Conservation (phyloP, 1,140 invertebrate genomes). For the Drosophila baimaii region DNA sequence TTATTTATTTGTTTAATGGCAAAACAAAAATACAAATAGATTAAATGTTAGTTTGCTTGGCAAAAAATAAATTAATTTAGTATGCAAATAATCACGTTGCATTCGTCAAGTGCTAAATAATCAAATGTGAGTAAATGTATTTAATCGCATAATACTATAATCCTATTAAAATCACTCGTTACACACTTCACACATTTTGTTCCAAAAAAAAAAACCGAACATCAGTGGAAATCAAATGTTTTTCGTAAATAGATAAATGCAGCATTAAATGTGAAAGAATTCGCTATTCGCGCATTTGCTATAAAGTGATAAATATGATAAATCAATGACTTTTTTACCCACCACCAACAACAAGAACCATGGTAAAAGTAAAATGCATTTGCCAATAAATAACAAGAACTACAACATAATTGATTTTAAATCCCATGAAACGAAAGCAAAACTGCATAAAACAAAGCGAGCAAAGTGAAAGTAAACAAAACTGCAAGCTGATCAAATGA, state of each 20-base stretch:
- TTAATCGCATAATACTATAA: slow-evolving; percentile 17
- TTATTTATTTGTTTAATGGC: not conserved
- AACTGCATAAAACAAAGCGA: slow-evolving; percentile 33
- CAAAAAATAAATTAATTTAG: slow-evolving; percentile 5
- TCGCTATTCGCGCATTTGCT: slow-evolving; percentile 6
- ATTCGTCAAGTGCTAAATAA: slow-evolving; percentile 10
- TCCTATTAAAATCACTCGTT: slow-evolving; percentile 26
- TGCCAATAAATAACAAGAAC: slow-evolving; percentile 26
- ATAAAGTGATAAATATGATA: slow-evolving; percentile 43
- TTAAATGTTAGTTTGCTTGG: not conserved
- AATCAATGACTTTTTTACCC: slow-evolving; percentile 35
- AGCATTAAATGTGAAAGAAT: slow-evolving; percentile 28
- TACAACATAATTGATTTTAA: slow-evolving; percentile 59
- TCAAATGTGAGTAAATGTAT: slow-evolving; percentile 19
- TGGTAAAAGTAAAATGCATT: slow-evolving; percentile 13
- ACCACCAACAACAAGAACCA: too few relatives aligned
- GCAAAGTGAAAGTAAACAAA: slow-evolving; percentile 48
- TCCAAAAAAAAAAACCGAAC: slow-evolving; percentile 21
- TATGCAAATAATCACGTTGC: not conserved
- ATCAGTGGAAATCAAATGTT: slow-evolving; percentile 17
- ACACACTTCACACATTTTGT: not conserved
- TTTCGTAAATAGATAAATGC: slow-evolving; percentile 27
- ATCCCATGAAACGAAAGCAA: slow-evolving; percentile 24
- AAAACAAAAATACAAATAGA: not conserved
- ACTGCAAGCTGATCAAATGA: slow-evolving; percentile 23